Evolutionary conservation across 2,113 vertebrate genomes (phyloP).

Genomic region (Suncus etruscus): DNA sequence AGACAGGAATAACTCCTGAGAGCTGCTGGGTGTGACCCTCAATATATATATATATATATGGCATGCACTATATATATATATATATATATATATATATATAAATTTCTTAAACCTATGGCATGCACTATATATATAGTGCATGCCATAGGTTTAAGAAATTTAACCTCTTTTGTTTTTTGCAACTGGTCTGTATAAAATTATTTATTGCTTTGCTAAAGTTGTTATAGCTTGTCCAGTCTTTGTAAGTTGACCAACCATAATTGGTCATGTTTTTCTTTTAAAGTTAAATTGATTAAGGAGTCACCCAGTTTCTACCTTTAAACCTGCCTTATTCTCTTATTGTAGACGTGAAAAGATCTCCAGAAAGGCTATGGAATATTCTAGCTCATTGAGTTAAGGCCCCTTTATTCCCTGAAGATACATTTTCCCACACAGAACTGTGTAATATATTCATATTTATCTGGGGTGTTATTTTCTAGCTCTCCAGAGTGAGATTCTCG

Average conservation of each 20-base stretch:
- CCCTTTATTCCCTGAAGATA: accelerated
- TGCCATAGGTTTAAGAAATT: slow-evolving; percentile 35
- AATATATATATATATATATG: no score
- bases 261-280: slow-evolving; percentile 49
- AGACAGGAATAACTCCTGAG: no score
- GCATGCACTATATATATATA: no score
- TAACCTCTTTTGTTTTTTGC: slow-evolving; percentile 56
- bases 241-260: slow-evolving; percentile 15
- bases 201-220: slow-evolving; percentile 23
- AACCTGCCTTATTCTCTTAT: background rate
- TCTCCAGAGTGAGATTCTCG: slow-evolving; percentile 38
- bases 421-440: background rate
- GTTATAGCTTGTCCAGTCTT: slow-evolving; percentile 51
- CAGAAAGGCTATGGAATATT: background rate
- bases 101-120: slow-evolving; percentile 35
- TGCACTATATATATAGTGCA: no score
- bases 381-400: background rate
- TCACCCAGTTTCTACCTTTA: background rate
- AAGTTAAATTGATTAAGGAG: background rate
- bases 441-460: background rate
- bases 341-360: background rate
- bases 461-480: background rate
- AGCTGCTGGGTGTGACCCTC: no score
- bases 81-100: no score
- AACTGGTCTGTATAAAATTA: background rate